Base-by-base conservation (phyloP, 2,797 vertebrate species). In the Enteromius unitaeniatus region DNA sequence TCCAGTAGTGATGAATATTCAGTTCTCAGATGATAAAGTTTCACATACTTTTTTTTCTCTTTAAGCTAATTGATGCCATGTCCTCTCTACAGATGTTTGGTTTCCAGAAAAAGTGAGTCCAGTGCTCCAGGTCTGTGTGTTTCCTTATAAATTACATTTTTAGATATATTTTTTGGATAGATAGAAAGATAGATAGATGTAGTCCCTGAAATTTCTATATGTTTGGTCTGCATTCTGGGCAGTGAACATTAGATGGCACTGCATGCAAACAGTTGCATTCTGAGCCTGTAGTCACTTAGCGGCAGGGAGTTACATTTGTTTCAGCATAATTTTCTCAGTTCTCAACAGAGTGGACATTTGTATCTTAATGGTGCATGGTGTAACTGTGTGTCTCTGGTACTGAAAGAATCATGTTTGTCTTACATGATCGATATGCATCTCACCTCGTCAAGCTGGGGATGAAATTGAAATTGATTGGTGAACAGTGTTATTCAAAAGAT, bases 391-490 rank as follows among this genome's bases (percentile, higher is more conserved):
- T 86, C 75, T 82, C 73, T 86, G 73, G 79, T 40, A 83, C 86
- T 85, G 86, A 86, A 86, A 87, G 85, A 86, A 85, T 81, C 84
- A 75, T 84, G 67, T 89, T 87, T 85, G 86, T 89, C 84, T 87
- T 81, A 85, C 80, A 72, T 86, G 88, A 89, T 89, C 88, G 85
- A 89, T 89, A 86, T 85, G 84, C 84, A 85, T 87, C 85, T 85
- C 86, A 81, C 49, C 73, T 83, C 77, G 72, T 88, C 87, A 86
- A 84, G 82, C 84, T 86, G 78, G 82, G 83, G 82, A 87, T 87
- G 85, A 88, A 88, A 89, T 88, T 88, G 88, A 89, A 89, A 89
- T 89, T 88, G 88, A 89, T 89, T 88, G 85, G 87, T 65, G 84
- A 86, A 77, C 73, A 85, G 86, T 86, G 86, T 84, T 87, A 85